phyloP scores from a whole-genome alignment of 1,140 invertebrate species.

The Listronotus bonariensis region DNA sequence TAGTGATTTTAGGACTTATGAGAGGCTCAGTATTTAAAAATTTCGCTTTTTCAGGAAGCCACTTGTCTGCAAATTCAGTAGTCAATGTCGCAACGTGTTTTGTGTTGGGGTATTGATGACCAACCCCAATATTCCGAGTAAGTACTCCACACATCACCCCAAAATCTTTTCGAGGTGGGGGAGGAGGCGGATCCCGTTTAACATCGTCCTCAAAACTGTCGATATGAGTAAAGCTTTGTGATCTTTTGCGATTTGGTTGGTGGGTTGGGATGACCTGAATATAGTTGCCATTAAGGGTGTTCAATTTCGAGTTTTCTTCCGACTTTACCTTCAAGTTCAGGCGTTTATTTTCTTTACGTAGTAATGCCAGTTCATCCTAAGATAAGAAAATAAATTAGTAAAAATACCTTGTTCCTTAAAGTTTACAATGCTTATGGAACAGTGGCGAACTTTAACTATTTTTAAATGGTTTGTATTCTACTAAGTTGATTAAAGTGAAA shows the following conservation, averaged over 20 bases:
- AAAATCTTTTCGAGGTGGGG: conserved; percentile 62
- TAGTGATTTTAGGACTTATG: conserved; percentile 44
- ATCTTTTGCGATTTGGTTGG: conserved; percentile 38
- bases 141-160: conserved; percentile 69
- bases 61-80: conserved; percentile 47
- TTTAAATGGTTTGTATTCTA: no score
- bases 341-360: conserved; percentile 76
- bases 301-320: conserved; percentile 52
- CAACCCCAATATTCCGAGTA: conserved; percentile 69
- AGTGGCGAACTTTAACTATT: no score
- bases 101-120: conserved; percentile 58
- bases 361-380: conserved; percentile 64
- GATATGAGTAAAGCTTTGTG: conserved; percentile 42
- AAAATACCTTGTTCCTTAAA: no score
- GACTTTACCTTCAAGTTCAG: conserved; percentile 64
- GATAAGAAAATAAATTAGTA: no score
- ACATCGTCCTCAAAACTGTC: conserved; percentile 33
- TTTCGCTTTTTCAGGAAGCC: conserved; percentile 50
- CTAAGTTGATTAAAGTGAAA: no score
- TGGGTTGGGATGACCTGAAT: conserved; percentile 6
- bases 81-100: conserved; percentile 53
- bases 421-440: no score
- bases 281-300: conserved; percentile 56
- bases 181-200: conserved; percentile 38
- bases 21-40: conserved; percentile 44